Conservation (phyloP, 2,888 invertebrate genomes). For the Cepaea hortensis region DNA sequence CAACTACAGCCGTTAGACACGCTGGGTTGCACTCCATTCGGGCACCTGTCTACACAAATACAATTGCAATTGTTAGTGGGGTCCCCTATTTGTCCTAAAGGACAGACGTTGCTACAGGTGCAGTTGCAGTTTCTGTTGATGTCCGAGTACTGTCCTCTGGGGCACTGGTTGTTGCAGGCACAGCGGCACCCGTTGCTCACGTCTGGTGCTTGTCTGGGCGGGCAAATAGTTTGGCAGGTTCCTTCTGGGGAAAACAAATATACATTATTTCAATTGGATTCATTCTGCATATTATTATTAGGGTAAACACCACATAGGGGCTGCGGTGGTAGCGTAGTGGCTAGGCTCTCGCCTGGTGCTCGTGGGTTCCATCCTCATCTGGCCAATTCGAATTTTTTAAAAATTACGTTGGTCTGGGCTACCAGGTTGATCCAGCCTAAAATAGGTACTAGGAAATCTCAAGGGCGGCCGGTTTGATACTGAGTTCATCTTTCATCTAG, state of each 20-base stretch:
- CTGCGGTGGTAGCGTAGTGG: no score
- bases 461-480: no score
- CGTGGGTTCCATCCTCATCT: no score
- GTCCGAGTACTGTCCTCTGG: slow-evolving; percentile 1
- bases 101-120: slow-evolving; percentile 12
- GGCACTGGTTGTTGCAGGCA: neutral
- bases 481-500: no score
- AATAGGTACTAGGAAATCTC: no score
- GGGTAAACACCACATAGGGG: no score
- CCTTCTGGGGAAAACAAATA: neutral
- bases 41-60: neutral
- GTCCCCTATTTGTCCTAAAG: neutral
- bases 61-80: slow-evolving; percentile 3
- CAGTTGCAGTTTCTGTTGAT: neutral
- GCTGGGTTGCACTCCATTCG: neutral
- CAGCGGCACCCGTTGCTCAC: neutral
- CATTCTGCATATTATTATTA: no score
- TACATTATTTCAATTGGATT: no score
- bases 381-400: no score
- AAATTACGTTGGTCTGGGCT: no score
- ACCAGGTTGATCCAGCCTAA: no score
- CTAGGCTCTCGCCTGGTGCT: no score
- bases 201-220: slow-evolving; percentile 1
- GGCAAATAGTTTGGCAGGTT: neutral
- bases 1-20: neutral